Base-by-base conservation (phyloP, 2,797 vertebrate genomes). In the Octomys mimax region DNA sequence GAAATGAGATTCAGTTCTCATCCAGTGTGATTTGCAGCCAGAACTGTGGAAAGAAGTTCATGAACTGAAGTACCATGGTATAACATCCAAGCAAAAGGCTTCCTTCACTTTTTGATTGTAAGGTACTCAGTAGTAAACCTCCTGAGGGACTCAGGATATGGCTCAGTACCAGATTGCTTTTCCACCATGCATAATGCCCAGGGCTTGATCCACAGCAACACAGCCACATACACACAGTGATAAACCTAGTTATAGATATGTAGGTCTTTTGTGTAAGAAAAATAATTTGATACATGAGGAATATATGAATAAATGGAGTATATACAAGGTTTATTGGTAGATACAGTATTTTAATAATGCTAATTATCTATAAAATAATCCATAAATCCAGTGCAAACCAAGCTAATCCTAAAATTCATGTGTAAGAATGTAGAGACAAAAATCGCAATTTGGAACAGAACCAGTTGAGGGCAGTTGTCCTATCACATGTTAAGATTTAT, bases 261-360 rank as follows among this genome's bases (percentile, higher is more conserved):
- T 21, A 68, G 36, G 66, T 64, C 52, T 36, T 88, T 89, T 36
- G 11, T 36, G 11, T 89, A 81, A 89, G 64, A 81, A 92, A 92
- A 68, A 49, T 85, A 93, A 68, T 59, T 84, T 73, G 49, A 24
- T 85, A 89, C 22, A 66, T 90, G 89, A 57, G 54, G 89, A 89
- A 82, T 68, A 70, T 83, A 6, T 86, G 22, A 84, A 49, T 54
- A 90, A 46, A 52, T 79, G 46, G 82, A 81, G 57, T 57, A 59
- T 3, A 62, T 89, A 64, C n/a, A 57, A 33, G 61, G 6, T 77
- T 81, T 71, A 82, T 81, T 36, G 36, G 33, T 66, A 77, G 28
- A 26, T 18, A 71, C 46, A 71, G 0, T 78, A 81, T 61, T 70
- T 3, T 66, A 89, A 86, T 86, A 46, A 91, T 88, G 36, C 19